These are phyloP conservation scores for Drosophila sechellia DNA, from an alignment of 1,140 invertebrate species.

Conservation along the genomic window DNA sequence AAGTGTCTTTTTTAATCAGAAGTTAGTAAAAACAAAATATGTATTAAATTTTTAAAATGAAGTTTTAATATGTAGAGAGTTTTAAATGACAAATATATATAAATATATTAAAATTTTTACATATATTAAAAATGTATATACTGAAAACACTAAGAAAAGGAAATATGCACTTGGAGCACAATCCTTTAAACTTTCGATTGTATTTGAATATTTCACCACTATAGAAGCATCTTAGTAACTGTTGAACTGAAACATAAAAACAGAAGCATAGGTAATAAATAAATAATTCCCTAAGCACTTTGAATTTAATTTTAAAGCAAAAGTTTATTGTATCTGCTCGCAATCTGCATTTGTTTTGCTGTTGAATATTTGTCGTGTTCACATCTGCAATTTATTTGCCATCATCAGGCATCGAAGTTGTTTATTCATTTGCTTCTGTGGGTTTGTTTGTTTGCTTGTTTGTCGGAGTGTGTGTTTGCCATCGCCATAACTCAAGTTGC, in stretches of 20 bases:
- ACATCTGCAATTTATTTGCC: constrained; percentile 72
- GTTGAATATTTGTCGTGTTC: constrained; percentile 57
- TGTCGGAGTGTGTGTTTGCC: constrained; percentile 22
- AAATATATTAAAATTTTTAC: too few relatives aligned
- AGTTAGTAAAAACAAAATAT: too few relatives aligned
- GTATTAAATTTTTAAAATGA: too few relatives aligned
- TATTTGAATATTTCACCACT: too few relatives aligned
- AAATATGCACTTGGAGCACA: too few relatives aligned
- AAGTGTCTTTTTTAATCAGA: too few relatives aligned
- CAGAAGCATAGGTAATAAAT: background rate
- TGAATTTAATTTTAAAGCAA: constrained; percentile 1
- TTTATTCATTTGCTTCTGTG: constrained; percentile 41
- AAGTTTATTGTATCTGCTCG: constrained; percentile 10
- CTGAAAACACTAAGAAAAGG: too few relatives aligned
- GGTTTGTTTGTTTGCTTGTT: constrained; percentile 26
- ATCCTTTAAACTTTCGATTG: too few relatives aligned
- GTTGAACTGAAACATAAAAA: too few relatives aligned
- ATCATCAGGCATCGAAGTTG: constrained; percentile 57
- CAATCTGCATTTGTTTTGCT: constrained; percentile 26
- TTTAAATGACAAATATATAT: too few relatives aligned
- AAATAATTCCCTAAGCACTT: background rate
- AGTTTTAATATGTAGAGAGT: too few relatives aligned
- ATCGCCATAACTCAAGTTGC: constrained; percentile 77
- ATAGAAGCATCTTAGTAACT: background rate
- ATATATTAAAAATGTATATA: too few relatives aligned